These are phyloP conservation scores for Alectura lathami DNA, from an alignment of 2,113 vertebrate genomes.

Conservation along the genomic window DNA sequence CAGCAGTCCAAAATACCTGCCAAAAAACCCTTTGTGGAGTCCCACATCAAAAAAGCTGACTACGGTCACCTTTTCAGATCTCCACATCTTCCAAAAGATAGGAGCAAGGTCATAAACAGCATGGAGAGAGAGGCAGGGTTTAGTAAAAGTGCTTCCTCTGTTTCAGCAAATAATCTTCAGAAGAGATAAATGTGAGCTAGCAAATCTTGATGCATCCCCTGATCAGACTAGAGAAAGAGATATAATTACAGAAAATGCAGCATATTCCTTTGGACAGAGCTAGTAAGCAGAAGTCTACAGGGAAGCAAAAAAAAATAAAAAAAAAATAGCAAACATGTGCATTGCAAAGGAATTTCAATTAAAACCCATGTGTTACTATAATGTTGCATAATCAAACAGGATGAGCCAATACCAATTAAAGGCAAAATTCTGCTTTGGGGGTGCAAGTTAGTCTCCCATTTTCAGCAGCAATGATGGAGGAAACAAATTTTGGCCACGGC, in stretches of 20 bases:
- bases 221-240: neutral
- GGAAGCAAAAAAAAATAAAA: neutral
- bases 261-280: neutral
- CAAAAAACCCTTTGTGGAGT: neutral
- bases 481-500: neutral
- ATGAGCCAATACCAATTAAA: constrained; percentile 11
- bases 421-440: neutral
- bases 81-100: neutral
- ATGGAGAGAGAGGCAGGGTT: neutral
- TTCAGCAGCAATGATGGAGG: neutral
- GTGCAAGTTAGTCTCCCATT: neutral
- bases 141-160: neutral
- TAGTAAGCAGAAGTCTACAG: neutral
- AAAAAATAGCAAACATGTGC: neutral
- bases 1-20: neutral
- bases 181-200: neutral
- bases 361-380: neutral
- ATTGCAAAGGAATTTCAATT: neutral
- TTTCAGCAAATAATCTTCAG: neutral
- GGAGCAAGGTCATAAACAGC: neutral
- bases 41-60: neutral
- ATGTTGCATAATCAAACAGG: neutral
- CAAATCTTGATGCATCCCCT: neutral
- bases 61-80: neutral
- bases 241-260: neutral